phyloP scores from a whole-genome alignment of 2,888 invertebrate species.

The Sinodicranocentrus sp. region DNA sequence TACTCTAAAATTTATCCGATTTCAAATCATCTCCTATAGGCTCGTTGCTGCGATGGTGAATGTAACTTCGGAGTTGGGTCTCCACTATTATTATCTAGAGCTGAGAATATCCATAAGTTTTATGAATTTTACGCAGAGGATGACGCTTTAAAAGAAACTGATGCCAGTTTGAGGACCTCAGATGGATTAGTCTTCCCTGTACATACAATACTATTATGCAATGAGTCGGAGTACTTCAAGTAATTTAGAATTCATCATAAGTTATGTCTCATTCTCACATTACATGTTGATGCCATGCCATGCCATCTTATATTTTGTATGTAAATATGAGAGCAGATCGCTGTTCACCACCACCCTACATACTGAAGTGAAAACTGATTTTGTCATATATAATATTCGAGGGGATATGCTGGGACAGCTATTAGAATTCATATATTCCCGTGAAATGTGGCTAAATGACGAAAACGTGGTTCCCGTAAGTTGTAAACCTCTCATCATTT shows the following conservation, averaged over 20 bases:
- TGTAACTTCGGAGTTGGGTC: constrained; percentile 8
- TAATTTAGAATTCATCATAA: too few species aligned
- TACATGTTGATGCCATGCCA: neutral
- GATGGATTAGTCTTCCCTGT: constrained; percentile 91
- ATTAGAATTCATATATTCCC: constrained; percentile 91
- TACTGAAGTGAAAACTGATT: constrained; percentile 84
- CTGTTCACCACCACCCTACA: constrained; percentile 90
- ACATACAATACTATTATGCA: constrained; percentile 90
- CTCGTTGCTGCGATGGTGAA: constrained; percentile 35
- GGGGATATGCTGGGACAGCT: constrained; percentile 88
- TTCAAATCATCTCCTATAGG: neutral
- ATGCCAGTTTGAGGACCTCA: constrained; percentile 89
- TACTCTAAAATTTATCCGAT: too few species aligned
- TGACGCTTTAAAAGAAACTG: constrained; percentile 78
- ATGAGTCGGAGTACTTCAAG: constrained; percentile 95
- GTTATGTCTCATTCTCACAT: too few species aligned
- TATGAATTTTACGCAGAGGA: constrained; percentile 35
- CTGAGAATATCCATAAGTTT: constrained; percentile 15
- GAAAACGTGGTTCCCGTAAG: constrained; percentile 85
- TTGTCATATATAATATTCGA: constrained; percentile 87
- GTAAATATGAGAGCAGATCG: constrained; percentile 81
- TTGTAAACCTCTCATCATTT: neutral
- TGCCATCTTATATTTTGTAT: neutral
- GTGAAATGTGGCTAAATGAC: constrained; percentile 86
- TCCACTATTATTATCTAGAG: neutral